Base-by-base conservation (phyloP, 1,140 invertebrate genomes). In the Galleria mellonella region DNA sequence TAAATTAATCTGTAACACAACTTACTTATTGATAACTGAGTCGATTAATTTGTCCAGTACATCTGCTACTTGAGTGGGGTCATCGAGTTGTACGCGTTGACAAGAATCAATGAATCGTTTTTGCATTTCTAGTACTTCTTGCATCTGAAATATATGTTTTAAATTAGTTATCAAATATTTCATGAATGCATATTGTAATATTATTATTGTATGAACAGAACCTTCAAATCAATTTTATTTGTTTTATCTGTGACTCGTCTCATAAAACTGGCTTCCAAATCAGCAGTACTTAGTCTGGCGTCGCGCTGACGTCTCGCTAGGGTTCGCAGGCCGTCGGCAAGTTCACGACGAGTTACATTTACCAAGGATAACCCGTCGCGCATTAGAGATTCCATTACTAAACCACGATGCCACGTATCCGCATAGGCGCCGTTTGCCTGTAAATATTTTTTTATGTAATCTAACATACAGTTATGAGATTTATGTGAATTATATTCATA, bases 101-200 rank as follows among this genome's bases (percentile, higher is more conserved):
- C 89, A 91, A 9, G 87, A 88, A 55, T 89, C 87, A 15, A 90
- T 65, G 58, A 91, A 90, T 36, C 86, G 73, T 43, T 89, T 88
- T 66, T 91, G 90, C 11, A 83, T 77, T 6, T 87, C 69, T 12
- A 89, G 60, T 9, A 91, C 71, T 53, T 86, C 88, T 59, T 90
- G 74, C 62, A 84, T 77, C 81, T 84, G 62, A 50, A 59, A 69
- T 43, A 23, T 23, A 23, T 23, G 2, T 23, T 23, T 23, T 3
- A 23, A 23, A 3, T 23, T 23, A 23, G 6, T 23, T 23, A 23
- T 23, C 17, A 23, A 3, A 23, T 23, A 23, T 3, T 2, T 2
- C 17, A 23, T 23, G 17, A 23, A 23, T 3, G 17, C 17, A 2
- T n/a, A n/a, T 23, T 23, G 17, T 23, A 23, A 23, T 23, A 23